phyloP scores from a whole-genome alignment of 2,113 vertebrate species.

The Melanostigma gelatinosum region DNA sequence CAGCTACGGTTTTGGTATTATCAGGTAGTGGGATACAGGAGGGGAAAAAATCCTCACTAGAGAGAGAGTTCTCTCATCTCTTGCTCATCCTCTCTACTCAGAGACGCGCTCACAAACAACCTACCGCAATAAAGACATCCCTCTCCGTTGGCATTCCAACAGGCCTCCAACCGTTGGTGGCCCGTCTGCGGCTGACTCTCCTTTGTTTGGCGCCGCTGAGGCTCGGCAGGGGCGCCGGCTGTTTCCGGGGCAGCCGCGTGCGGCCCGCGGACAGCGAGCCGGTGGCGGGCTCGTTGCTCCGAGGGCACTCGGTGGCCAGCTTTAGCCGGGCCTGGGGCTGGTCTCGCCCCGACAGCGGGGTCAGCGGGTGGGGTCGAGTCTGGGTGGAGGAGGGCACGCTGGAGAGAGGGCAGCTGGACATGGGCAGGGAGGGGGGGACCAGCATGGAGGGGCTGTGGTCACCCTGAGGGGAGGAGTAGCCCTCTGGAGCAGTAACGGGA shows the following conservation, averaged over 20 bases:
- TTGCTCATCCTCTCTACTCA: background rate
- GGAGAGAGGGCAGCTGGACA: constrained; percentile 92
- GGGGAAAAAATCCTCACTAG: background rate
- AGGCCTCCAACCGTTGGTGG: constrained; percentile 96
- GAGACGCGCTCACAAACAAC: constrained; percentile 50
- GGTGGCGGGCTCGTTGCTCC: constrained; percentile 88
- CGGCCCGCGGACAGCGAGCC: constrained; percentile 87
- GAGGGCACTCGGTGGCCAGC: constrained; percentile 86
- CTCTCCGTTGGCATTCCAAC: constrained; percentile 90
- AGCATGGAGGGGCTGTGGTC: constrained; percentile 91
- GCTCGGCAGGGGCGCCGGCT: constrained; percentile 79
- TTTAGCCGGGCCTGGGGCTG: constrained; percentile 82
- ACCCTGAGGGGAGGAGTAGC: constrained; percentile 87
- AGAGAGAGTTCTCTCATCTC: constrained; percentile 22
- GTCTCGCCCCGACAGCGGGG: constrained; percentile 87
- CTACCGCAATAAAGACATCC: constrained; percentile 94
- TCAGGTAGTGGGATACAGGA: background rate
- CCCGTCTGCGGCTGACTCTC: constrained; percentile 85
- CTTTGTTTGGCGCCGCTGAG: constrained; percentile 84
- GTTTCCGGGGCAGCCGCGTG: constrained; percentile 82
- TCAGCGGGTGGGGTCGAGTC: constrained; percentile 88
- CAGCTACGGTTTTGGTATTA: background rate
- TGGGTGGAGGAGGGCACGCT: constrained; percentile 90
- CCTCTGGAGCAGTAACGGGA: constrained; percentile 66
- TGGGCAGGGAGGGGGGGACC: constrained; percentile 88